Evolutionary conservation across 2,888 invertebrate species (phyloP), one percentile per base, ranked within the genome.

Genomic region (Daptonema setosum): DNA sequence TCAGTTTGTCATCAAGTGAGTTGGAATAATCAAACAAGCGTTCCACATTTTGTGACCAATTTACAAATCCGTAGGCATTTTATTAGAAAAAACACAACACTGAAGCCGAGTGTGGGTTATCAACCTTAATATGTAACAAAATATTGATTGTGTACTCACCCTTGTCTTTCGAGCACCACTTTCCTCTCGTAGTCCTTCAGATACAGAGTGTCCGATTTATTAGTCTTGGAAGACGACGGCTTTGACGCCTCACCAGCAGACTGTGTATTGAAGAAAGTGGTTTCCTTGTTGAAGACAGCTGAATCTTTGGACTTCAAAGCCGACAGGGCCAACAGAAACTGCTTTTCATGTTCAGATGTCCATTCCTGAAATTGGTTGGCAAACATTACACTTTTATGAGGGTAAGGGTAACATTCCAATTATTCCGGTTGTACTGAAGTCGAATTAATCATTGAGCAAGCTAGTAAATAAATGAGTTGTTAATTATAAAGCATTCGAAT

Each of bases 241-340:
- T n/a, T 41, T 35, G 2, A 26, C 26, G 24, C 30, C 2, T 47
- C 61, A 47, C 30, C 35, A 14, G 53, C 17, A 11, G 53, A 8
- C 20, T 5, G 14, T 22, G 28, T 5, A 30, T 14, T 47, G 28
- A 2, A 30, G 28, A 24, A n/a, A n/a, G 48, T 22, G 43, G 43
- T 25, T 74, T 68, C 1, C 76, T 69, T 52, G 67, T 90, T 81
- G 72, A 93, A 93, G 61, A 91, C 88, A 63, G 79, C 78, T 0
- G 90, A 86, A 74, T 91, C 85, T 68, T 84, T 85, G 52, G 80
- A 83, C 70, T 90, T 91, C 52, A 95, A 72, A 54, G 81, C 80
- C 0, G 87, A 78, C 1, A 91, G 74, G 0, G 90, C 83, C 72
- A 83, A 83, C 50, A 86, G 80, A 72, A 95, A 95, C 61, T 84